These are phyloP conservation scores for Dendronephthya gigantea DNA, from an alignment of 64 coral and sea anemone genomes.

Conservation along the genomic window DNA sequence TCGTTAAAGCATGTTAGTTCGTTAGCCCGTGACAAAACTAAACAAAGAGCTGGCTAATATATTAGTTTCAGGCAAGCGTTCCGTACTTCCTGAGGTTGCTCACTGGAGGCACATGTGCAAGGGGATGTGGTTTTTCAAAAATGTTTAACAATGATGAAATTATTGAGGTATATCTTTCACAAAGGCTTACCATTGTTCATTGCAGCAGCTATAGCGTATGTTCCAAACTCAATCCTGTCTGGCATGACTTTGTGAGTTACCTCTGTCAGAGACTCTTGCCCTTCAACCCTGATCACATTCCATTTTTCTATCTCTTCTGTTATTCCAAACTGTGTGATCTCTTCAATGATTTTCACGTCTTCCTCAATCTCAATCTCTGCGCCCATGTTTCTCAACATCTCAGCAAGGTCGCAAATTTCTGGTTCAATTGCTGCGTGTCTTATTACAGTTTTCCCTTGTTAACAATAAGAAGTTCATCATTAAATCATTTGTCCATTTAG, in stretches of 20 bases:
- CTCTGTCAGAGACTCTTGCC: background rate
- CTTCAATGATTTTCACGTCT: background rate
- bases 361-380: background rate
- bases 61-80: too few relatives aligned
- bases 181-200: background rate
- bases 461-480: too few relatives aligned
- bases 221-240: slow-evolving; percentile 47
- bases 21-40: too few relatives aligned
- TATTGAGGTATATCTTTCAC: background rate
- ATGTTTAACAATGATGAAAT: too few relatives aligned
- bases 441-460: slow-evolving; percentile 34
- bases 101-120: too few relatives aligned
- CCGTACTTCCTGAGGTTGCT: too few relatives aligned
- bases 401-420: slow-evolving; percentile 29
- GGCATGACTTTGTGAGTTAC: slow-evolving; percentile 15
- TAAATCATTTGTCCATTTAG: too few relatives aligned
- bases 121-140: too few relatives aligned
- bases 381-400: slow-evolving; percentile 32
- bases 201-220: slow-evolving; percentile 43
- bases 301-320: background rate
- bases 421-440: slow-evolving; percentile 37
- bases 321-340: background rate
- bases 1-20: too few relatives aligned
- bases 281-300: background rate
- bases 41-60: too few relatives aligned